phyloP scores from a whole-genome alignment of 2,797 vertebrate species.

The Chloroceryle amazona region DNA sequence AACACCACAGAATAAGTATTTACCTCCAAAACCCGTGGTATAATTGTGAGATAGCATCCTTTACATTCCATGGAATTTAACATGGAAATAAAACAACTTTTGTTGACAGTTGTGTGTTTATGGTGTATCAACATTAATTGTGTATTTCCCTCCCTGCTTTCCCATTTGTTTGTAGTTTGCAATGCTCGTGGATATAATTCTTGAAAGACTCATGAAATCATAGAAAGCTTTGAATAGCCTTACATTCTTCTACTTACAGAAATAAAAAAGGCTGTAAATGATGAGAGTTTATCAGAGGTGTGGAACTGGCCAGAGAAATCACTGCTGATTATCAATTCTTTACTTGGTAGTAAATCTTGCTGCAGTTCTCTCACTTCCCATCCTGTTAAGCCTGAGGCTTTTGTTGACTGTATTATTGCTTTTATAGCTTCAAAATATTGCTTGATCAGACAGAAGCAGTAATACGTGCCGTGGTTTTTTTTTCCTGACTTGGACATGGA shows the following conservation, averaged over 20 bases:
- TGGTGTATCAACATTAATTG: background rate
- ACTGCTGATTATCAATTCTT: background rate
- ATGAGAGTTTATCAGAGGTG: background rate
- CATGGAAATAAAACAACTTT: background rate
- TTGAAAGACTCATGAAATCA: background rate
- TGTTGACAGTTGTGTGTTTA: background rate
- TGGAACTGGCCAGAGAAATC: background rate
- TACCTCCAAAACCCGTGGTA: rapidly evolving
- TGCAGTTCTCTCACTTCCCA: background rate
- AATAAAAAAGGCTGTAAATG: background rate
- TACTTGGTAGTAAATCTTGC: background rate
- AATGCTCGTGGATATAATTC: background rate
- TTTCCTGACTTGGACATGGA: background rate
- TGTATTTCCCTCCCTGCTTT: background rate
- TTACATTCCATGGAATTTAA: background rate
- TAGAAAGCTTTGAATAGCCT: background rate
- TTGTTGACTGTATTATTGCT: background rate
- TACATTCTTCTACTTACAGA: background rate
- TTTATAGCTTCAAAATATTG: background rate
- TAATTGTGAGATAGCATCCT: background rate
- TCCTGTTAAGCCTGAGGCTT: background rate
- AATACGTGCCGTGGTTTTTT: rapidly evolving
- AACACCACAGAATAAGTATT: background rate
- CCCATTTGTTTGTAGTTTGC: background rate
- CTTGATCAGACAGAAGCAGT: background rate